These are phyloP conservation scores for Bettongia penicillata DNA, from an alignment of 2,113 vertebrate genomes.

Conservation along the genomic window DNA sequence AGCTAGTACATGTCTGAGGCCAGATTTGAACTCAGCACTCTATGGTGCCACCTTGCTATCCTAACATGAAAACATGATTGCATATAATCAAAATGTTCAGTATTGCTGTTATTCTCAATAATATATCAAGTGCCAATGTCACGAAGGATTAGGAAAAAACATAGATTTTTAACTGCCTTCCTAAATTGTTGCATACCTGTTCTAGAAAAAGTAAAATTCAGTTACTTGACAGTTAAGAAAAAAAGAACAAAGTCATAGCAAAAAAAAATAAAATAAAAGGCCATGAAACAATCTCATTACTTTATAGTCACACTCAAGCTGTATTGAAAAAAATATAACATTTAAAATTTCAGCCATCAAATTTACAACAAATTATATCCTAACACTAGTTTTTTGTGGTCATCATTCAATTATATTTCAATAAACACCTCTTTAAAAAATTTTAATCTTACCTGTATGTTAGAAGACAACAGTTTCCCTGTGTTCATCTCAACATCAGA, in stretches of 20 bases:
- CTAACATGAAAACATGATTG: neutral
- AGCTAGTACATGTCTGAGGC: neutral
- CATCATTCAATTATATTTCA: neutral
- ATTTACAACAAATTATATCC: neutral
- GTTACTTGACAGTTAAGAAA: neutral
- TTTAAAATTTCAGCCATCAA: neutral
- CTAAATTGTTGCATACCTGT: neutral
- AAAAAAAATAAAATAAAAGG: neutral
- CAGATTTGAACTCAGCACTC: neutral
- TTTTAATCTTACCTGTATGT: constrained; percentile 50
- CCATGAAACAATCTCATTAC: neutral
- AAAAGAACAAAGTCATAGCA: neutral
- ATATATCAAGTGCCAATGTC: neutral
- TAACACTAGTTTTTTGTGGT: neutral
- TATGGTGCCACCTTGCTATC: neutral
- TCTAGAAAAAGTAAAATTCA: neutral
- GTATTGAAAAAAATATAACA: neutral
- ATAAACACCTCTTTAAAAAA: neutral
- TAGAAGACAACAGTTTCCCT: constrained; percentile 36
- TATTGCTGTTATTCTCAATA: neutral
- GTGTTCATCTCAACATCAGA: constrained; percentile 28
- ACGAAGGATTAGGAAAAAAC: neutral
- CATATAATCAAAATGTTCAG: neutral
- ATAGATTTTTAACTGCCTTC: neutral
- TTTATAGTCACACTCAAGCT: neutral